phyloP scores from a whole-genome alignment of 2,113 vertebrate genomes.

The Poecile atricapillus region DNA sequence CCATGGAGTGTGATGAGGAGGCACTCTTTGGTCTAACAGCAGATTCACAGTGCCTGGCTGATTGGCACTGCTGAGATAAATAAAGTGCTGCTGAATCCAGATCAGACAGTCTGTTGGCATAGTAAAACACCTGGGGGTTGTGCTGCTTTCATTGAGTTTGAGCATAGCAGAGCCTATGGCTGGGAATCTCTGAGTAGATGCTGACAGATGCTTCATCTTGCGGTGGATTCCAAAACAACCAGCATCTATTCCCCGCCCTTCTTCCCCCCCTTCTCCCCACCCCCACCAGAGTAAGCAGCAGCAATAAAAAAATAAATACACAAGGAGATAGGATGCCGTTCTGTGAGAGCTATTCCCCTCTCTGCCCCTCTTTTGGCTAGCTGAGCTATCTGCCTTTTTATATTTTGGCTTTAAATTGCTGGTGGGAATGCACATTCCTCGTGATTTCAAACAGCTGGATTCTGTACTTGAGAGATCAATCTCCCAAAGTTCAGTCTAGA shows the following conservation, averaged over 20 bases:
- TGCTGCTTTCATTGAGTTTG: neutral
- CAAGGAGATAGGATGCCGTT: neutral
- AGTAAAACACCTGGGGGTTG: neutral
- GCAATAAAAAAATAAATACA: neutral
- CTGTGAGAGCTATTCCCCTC: neutral
- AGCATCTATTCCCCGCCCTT: accelerated
- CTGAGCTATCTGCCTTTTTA: neutral
- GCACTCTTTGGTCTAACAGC: neutral
- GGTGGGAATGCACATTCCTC: neutral
- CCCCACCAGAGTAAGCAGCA: neutral
- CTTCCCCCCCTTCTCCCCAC: no score
- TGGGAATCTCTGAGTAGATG: neutral
- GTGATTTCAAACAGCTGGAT: slow-evolving; percentile 22
- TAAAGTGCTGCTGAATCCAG: neutral
- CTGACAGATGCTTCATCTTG: accelerated
- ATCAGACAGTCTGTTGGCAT: neutral
- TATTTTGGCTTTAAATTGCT: neutral
- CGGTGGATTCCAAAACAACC: neutral
- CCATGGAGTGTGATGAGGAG: neutral
- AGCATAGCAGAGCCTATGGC: neutral
- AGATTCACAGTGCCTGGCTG: neutral
- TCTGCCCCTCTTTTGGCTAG: neutral
- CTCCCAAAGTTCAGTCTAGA: neutral
- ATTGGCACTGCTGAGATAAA: neutral
- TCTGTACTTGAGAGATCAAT: neutral